Evolutionary conservation across 2,888 invertebrate species (phyloP).

Genomic region (Xanthorhoe designata): DNA sequence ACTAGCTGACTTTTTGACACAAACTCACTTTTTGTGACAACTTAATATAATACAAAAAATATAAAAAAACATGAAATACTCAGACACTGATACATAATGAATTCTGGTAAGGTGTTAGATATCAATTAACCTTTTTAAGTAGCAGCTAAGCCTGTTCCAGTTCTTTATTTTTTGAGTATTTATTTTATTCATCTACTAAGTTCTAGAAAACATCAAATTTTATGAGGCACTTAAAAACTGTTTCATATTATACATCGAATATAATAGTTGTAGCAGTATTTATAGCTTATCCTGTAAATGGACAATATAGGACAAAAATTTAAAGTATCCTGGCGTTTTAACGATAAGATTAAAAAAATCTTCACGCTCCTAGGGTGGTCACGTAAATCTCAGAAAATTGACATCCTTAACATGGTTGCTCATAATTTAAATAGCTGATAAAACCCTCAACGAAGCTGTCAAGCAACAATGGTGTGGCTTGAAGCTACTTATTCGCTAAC

Average conservation of each 20-base stretch:
- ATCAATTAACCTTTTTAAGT: too few relatives aligned
- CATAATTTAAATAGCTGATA: slow-evolving; percentile 80
- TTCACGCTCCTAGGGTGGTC: slow-evolving; percentile 47
- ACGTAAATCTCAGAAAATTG: slow-evolving; percentile 72
- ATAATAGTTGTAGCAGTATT: background rate
- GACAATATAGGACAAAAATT: too few relatives aligned
- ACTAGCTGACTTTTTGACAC: too few relatives aligned
- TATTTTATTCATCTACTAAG: slow-evolving; percentile 2
- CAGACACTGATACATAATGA: too few relatives aligned
- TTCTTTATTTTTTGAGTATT: background rate
- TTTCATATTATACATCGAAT: background rate
- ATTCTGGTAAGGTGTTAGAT: too few relatives aligned
- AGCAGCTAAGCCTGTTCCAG: too few relatives aligned
- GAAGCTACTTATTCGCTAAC: slow-evolving; percentile 40
- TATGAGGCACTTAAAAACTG: slow-evolving; percentile 7
- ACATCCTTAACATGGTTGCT: slow-evolving; percentile 70
- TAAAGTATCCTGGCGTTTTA: slow-evolving; percentile 35
- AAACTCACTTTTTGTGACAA: too few relatives aligned
- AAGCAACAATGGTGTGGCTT: slow-evolving; percentile 65
- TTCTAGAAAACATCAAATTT: slow-evolving; percentile 16
- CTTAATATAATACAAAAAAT: too few relatives aligned
- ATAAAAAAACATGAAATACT: too few relatives aligned
- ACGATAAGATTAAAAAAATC: slow-evolving; percentile 56
- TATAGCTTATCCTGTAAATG: slow-evolving; percentile 1
- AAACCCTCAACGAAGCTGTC: slow-evolving; percentile 67